Base-by-base conservation (phyloP, 2,888 invertebrate genomes). In the Notodonta dromedarius region DNA sequence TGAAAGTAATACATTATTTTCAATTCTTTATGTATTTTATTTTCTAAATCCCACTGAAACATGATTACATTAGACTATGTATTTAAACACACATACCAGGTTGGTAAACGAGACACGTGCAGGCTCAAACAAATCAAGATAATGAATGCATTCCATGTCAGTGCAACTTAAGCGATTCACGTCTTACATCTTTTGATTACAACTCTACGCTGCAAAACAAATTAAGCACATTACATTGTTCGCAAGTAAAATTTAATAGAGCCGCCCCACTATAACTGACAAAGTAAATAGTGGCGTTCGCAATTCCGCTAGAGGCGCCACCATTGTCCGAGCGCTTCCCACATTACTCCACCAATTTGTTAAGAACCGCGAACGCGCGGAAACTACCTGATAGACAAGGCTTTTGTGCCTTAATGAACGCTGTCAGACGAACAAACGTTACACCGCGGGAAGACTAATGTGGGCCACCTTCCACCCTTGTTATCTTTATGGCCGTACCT, bases 321-420 rank as follows among this genome's bases (percentile, higher is more conserved):
- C 74, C 62, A 76, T 87, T 86, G 86, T 88, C 85, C 85, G 78
- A 78, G 71, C 76, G 73, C 74, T 77, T 76, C 80, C 78, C 76
- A 82, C 82, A 85, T 88, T 85, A 85, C 84, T 79, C 79, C 77
- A 81, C 81, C 86, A 89, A 89, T 90, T 89, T 88, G 88, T 86
- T 84, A 86, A 87, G 80, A 84, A 83, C 82, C 80, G 80, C 82
- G 73, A 79, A 74, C 68, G 80, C 60, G 60, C 74, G 88, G 88
- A 88, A 89, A 87, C 89, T 87, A 85, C 78, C 86, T 84, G 89
- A 89, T 90, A 89, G 90, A 87, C 86, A 80, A 78, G 76, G 84
- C 91, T 81, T 87, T 91, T 90, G 90, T 90, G 83, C 76, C 79
- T 79, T 90, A 90, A 91, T 91, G 90, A 90, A 90, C 80, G 83